Conservation (phyloP, 1,140 invertebrate genomes). For the Triops longicaudatus region DNA sequence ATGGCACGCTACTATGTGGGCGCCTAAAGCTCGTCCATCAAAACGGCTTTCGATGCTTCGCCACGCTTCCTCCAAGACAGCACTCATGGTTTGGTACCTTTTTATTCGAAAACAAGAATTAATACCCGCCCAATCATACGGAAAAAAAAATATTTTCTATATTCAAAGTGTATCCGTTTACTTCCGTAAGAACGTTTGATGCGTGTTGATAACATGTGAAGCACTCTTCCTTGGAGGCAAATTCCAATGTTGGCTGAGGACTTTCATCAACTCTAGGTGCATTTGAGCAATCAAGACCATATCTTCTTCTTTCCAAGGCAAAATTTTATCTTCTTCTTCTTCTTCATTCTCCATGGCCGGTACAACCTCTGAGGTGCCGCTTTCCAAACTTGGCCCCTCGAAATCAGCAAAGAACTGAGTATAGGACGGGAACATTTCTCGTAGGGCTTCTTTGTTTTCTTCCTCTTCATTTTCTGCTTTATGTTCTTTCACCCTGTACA, state of each 20-base stretch:
- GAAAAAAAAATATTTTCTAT: too few species aligned
- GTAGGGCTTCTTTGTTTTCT: conserved; percentile 19
- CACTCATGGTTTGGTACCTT: background rate
- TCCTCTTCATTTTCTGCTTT: background rate
- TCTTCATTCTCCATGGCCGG: background rate
- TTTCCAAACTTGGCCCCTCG: background rate
- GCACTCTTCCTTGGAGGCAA: background rate
- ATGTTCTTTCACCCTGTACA: conserved; percentile 47
- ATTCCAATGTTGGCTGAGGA: background rate
- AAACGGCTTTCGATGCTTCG: background rate
- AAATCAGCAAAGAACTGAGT: conserved; percentile 19
- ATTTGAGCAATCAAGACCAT: conserved; percentile 5
- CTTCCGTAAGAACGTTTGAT: background rate
- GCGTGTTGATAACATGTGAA: background rate
- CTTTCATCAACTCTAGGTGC: conserved; percentile 18
- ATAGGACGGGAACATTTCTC: conserved; percentile 28
- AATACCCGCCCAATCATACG: background rate
- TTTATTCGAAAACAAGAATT: background rate
- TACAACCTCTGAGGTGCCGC: background rate
- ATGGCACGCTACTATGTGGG: background rate
- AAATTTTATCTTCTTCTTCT: background rate
- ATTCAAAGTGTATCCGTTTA: background rate
- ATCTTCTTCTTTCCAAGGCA: background rate
- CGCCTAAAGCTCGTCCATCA: background rate
- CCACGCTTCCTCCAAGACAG: background rate